Evolutionary conservation across 2,797 vertebrate species (phyloP).

Genomic region (Sibirionetta formosa): DNA sequence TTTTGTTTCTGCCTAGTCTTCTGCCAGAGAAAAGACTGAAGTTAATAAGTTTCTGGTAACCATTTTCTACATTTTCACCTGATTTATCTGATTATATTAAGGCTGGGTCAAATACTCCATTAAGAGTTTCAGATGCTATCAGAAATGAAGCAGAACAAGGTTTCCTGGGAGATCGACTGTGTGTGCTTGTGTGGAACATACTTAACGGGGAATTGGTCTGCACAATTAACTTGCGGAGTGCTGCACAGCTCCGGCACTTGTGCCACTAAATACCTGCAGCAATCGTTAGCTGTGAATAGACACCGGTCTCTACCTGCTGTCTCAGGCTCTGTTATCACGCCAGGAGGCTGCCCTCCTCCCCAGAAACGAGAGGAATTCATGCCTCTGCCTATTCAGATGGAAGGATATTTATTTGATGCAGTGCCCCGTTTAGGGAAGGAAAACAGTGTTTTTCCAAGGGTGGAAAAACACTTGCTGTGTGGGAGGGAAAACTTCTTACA

Average conservation of each 20-base stretch:
- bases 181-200: not conserved
- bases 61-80: not conserved
- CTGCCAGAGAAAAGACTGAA: conserved; percentile 7
- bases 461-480: conserved; percentile 37
- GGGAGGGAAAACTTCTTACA: conserved; percentile 39
- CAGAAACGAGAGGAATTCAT: not conserved
- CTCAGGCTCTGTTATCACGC: not conserved
- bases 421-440: not conserved
- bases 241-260: not conserved
- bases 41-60: not conserved
- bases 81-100: not conserved
- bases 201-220: not conserved
- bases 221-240: not conserved
- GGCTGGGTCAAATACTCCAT: not conserved
- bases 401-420: not conserved
- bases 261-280: not conserved
- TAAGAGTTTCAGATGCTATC: conserved; percentile 11
- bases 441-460: conserved; percentile 5
- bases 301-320: not conserved
- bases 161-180: conserved; percentile 26
- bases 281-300: not conserved
- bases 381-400: not conserved
- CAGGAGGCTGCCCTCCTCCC: not conserved
- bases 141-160: not conserved
- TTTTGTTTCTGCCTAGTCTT: conserved; percentile 5